These are phyloP conservation scores for Eutolmus rufibarbis DNA, from an alignment of 2,888 invertebrate species.

Conservation along the genomic window DNA sequence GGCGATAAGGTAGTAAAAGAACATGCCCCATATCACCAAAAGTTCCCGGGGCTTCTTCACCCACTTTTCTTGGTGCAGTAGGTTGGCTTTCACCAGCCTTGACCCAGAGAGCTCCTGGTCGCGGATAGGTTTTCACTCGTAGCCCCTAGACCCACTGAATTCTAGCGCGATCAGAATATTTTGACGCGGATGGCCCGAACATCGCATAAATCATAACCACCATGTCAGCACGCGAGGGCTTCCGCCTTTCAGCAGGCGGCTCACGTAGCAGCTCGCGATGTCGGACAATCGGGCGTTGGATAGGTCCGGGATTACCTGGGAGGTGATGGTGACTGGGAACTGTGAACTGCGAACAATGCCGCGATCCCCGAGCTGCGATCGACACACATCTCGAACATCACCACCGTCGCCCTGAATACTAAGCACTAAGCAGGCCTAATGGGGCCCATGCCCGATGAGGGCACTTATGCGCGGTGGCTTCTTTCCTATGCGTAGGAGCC, in stretches of 20 bases:
- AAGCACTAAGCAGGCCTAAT: not conserved
- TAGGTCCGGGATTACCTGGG: not conserved
- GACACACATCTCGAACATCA: not conserved
- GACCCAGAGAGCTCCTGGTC: not conserved
- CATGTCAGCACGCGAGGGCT: not conserved
- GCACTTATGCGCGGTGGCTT: not conserved
- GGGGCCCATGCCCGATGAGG: not conserved
- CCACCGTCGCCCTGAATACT: not conserved
- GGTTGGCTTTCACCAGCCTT: not conserved
- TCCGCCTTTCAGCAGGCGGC: not conserved
- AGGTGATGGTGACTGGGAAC: not conserved
- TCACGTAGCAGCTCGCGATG: not conserved
- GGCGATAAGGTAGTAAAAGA: not conserved
- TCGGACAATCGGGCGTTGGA: not conserved
- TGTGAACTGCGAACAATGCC: not conserved
- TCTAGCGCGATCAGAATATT: not conserved
- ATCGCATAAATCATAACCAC: not conserved
- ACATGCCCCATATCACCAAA: not conserved
- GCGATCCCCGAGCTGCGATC: not conserved
- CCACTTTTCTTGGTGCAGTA: not conserved
- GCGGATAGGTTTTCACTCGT: not conserved
- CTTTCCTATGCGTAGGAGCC: not conserved
- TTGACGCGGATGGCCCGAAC: not conserved
- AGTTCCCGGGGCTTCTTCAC: not conserved
- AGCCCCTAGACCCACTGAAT: not conserved